These are phyloP conservation scores for Synanthedon andrenaeformis DNA, from an alignment of 2,888 invertebrate genomes.

Conservation along the genomic window DNA sequence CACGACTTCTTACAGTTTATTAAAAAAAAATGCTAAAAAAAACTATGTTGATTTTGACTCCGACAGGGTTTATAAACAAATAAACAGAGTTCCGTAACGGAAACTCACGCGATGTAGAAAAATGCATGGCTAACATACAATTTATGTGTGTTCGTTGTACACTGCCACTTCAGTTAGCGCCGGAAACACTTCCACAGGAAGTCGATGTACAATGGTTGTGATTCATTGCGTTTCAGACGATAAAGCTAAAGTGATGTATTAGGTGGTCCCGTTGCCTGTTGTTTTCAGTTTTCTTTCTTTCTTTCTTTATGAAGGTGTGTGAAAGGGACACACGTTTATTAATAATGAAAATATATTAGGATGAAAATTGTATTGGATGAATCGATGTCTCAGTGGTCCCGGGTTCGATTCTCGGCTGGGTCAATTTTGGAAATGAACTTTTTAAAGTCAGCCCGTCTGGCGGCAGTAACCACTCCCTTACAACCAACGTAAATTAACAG, in stretches of 20 bases:
- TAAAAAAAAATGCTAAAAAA: too few relatives aligned
- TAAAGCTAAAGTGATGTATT: slow-evolving; percentile 51
- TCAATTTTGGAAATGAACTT: slow-evolving; percentile 4
- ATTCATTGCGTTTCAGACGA: slow-evolving; percentile 50
- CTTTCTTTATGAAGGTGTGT: neutral
- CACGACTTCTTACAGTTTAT: too few relatives aligned
- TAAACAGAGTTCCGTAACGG: neutral
- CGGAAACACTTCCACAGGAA: slow-evolving; percentile 24
- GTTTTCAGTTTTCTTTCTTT: neutral
- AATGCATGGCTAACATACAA: slow-evolving; percentile 25
- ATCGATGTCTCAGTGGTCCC: neutral
- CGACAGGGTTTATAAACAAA: too few relatives aligned
- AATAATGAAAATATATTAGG: too few relatives aligned
- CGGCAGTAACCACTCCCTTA: too few relatives aligned
- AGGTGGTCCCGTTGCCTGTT: neutral
- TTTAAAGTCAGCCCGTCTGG: slow-evolving; percentile 5
- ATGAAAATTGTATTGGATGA: too few relatives aligned
- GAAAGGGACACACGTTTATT: too few relatives aligned
- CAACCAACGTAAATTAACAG: too few relatives aligned
- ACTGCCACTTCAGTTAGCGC: neutral
- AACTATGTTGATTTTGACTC: too few relatives aligned
- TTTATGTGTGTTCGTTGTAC: slow-evolving; percentile 13
- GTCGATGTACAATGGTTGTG: slow-evolving; percentile 47
- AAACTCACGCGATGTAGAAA: slow-evolving; percentile 20
- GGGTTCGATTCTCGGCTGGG: neutral